Base-by-base conservation (phyloP, 2,888 invertebrate species). In the Cephus sareptanus region DNA sequence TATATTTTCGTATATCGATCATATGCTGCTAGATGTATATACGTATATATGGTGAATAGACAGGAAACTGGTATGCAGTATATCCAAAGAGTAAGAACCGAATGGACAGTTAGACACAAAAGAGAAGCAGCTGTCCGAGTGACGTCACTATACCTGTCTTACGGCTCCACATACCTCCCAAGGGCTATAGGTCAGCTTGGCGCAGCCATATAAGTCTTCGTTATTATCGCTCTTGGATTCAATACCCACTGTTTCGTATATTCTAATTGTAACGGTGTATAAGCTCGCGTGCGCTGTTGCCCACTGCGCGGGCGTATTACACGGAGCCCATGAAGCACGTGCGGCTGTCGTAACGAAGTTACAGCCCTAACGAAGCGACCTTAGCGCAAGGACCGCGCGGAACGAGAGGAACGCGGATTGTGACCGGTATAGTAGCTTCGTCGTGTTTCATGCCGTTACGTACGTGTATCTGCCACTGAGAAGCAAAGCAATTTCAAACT, bases 121-220 rank as follows among this genome's bases (percentile, higher is more conserved):
- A 80, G 83, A 82, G 73, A 79, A 82, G 81, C 82, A 85, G 82
- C 80, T 82, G 84, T 75, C 71, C 15, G 75, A 31, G 73, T 75
- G 73, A 78, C 70, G 75, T 73, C 73, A 75, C 34, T 31, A 88
- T 31, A 88, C 89, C 87, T 88, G 90, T 88, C 88, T 86, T 85
- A 81, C 87, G 84, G 83, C 85, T 87, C 83, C 76, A 84, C 79
- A 81, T 79, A 81, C 80, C 83, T 85, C 86, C 85, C 80, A 80
- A 79, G 86, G 89, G 86, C 40, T 90, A 85, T 89, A 88, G 90
- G 90, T 90, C 89, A 88, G 84, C 82, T 80, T 73, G 3, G 74
- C n/a, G 34, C 34, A 31, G 76, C 11, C 31, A 15, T 11, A 30
- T 33, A 33, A 23, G 31, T 71, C 71, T 31, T 33, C 31, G 71